These are phyloP conservation scores for Sinocyclocheilus maitianheensis DNA, from an alignment of 2,113 vertebrate species.

Conservation along the genomic window DNA sequence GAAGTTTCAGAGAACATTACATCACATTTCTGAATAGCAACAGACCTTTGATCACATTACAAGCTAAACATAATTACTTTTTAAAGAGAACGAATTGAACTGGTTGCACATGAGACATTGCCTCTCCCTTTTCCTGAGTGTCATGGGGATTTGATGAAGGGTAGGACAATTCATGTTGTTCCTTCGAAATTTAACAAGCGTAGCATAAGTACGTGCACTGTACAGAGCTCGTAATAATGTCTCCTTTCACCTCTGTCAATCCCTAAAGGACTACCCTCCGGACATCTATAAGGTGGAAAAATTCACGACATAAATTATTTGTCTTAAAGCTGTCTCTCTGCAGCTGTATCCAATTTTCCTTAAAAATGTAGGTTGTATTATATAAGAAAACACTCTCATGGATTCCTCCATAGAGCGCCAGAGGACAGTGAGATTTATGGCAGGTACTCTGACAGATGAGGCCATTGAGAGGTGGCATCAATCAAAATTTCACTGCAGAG, in stretches of 20 bases:
- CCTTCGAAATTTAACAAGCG: constrained; percentile 2
- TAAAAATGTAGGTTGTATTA: background rate
- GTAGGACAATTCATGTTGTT: background rate
- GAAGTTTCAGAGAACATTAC: constrained; percentile 11
- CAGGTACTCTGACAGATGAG: constrained; percentile 41
- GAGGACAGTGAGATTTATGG: constrained; percentile 36
- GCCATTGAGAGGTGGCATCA: constrained; percentile 21
- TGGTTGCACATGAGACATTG: background rate
- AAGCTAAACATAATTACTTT: background rate
- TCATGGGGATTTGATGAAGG: background rate
- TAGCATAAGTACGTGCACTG: background rate
- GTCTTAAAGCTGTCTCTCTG: background rate
- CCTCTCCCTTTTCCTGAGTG: background rate
- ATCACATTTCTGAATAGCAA: background rate
- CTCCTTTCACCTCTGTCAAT: background rate
- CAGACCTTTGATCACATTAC: background rate
- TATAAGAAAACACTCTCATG: background rate
- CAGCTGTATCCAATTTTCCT: constrained; percentile 27
- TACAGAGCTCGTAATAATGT: constrained; percentile 3
- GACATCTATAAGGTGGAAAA: constrained; percentile 5
- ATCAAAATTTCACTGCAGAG: constrained; percentile 2
- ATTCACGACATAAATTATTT: background rate
- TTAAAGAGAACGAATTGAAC: constrained; percentile 1
- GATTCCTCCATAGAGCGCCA: constrained; percentile 8
- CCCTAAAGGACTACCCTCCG: constrained; percentile 1